phyloP scores from a whole-genome alignment of 1,140 invertebrate species.

The Cotesia typhae region DNA sequence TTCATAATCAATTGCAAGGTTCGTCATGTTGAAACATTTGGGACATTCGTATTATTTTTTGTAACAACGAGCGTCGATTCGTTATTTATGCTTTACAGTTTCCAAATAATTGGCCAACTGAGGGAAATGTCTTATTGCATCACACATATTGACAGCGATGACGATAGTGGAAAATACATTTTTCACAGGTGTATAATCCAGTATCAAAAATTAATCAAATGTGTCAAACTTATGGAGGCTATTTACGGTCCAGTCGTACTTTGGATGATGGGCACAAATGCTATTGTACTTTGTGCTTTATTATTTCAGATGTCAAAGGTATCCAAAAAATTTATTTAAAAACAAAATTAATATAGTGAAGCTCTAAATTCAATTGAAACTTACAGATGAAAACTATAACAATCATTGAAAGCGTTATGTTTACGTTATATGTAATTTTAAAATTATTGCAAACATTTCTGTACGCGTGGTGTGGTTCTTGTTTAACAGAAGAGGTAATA shows the following conservation, averaged over 20 bases:
- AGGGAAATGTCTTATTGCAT: slow-evolving; percentile 32
- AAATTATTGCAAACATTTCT: slow-evolving; percentile 39
- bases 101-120: slow-evolving; percentile 43
- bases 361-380: slow-evolving; percentile 6
- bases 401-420: background rate
- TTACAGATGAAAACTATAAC: slow-evolving; percentile 19
- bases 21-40: slow-evolving; percentile 16
- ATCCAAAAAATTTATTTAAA: background rate
- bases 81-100: slow-evolving; percentile 44
- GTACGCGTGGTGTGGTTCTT: slow-evolving; percentile 38
- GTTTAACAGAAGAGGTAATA: slow-evolving; percentile 34
- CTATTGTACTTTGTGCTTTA: slow-evolving; percentile 45
- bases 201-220: slow-evolving; percentile 35
- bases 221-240: slow-evolving; percentile 38
- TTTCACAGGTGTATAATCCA: slow-evolving; percentile 35
- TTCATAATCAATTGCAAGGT: slow-evolving; percentile 8
- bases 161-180: slow-evolving; percentile 5
- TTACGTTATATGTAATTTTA: slow-evolving; percentile 17
- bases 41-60: slow-evolving; percentile 28
- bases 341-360: background rate
- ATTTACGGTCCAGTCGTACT: slow-evolving; percentile 45
- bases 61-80: slow-evolving; percentile 45
- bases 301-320: slow-evolving; percentile 49
- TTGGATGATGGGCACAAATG: slow-evolving; percentile 42
- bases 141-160: slow-evolving; percentile 29